These are phyloP conservation scores for Phania funesta DNA, from an alignment of 2,888 invertebrate species.

Conservation along the genomic window DNA sequence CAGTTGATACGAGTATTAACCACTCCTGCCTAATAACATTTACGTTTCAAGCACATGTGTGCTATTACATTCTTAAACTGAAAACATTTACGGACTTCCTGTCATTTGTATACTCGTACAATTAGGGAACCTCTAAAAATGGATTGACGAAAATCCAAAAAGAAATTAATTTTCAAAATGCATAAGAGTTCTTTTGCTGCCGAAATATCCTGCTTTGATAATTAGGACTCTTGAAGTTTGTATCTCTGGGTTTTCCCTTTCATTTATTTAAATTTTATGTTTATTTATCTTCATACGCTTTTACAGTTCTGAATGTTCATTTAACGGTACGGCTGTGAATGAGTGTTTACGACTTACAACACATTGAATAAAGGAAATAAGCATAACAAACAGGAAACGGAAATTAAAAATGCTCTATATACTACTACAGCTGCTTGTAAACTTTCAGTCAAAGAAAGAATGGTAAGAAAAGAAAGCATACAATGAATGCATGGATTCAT, in stretches of 20 bases:
- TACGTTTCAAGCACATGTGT: background rate
- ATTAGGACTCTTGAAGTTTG: slow-evolving; percentile 52
- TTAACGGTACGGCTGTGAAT: slow-evolving; percentile 14
- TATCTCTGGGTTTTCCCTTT: slow-evolving; percentile 38
- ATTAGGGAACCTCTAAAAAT: background rate
- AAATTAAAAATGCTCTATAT: slow-evolving; percentile 56
- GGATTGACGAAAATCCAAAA: background rate
- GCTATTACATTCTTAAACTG: slow-evolving; percentile 28
- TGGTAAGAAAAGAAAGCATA: background rate
- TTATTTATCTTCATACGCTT: slow-evolving; percentile 27
- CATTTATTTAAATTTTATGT: slow-evolving; percentile 51
- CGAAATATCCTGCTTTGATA: slow-evolving; percentile 51
- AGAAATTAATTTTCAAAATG: background rate
- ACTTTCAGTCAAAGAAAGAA: slow-evolving; percentile 41
- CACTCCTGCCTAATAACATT: slow-evolving; percentile 13
- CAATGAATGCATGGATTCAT: background rate
- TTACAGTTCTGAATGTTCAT: background rate
- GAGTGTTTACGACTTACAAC: slow-evolving; percentile 21
- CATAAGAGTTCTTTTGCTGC: slow-evolving; percentile 39
- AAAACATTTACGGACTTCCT: slow-evolving; percentile 35
- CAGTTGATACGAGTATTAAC: too few species aligned
- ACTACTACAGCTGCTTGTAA: slow-evolving; percentile 36
- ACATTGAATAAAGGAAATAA: slow-evolving; percentile 58
- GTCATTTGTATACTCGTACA: background rate
- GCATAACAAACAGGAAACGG: slow-evolving; percentile 56